Percentiles rank a stretch among this genome's conserved stretches.
These are phyloP conservation scores for Eumeta japonica DNA, from an alignment of 1,140 invertebrate genomes.

Conservation along the genomic window DNA sequence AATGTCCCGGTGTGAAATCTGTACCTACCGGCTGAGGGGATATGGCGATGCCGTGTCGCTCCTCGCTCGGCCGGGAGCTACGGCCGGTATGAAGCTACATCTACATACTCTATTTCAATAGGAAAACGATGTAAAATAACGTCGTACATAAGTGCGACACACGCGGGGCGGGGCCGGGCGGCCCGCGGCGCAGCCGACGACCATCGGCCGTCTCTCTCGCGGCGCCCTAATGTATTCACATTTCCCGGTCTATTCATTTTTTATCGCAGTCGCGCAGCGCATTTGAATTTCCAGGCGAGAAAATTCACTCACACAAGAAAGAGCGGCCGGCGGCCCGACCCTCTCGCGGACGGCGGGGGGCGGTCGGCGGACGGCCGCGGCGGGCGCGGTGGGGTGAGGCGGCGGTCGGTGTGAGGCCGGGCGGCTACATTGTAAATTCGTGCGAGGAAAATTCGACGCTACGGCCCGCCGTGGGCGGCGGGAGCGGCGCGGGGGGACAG, in stretches of 20 bases:
- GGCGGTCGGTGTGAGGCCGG: constrained; percentile 20
- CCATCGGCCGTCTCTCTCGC: constrained; percentile 36
- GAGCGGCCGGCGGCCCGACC: no score
- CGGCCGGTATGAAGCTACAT: no score
- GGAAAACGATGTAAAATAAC: no score
- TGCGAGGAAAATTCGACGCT: constrained; percentile 20
- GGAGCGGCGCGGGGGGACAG: constrained; percentile 7
- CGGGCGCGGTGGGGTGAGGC: constrained; percentile 13
- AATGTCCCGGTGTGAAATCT: no score
- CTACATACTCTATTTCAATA: no score
- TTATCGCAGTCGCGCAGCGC: constrained; percentile 50
- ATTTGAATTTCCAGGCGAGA: constrained; percentile 54
- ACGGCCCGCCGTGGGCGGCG: constrained; percentile 12
- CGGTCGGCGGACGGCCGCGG: constrained; percentile 5
- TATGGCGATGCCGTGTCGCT: no score
- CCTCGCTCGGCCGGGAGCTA: no score
- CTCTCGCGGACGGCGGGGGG: constrained; percentile 1
- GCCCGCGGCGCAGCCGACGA: constrained; percentile 18
- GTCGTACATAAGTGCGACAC: no score
- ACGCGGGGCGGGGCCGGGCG: constrained; percentile 17
- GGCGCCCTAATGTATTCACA: constrained; percentile 52
- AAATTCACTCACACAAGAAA: constrained; percentile 48
- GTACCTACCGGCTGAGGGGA: no score
- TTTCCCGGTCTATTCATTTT: constrained; percentile 49
- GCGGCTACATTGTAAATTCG: constrained; percentile 40